Evolutionary conservation across 2,888 invertebrate species (phyloP).

Genomic region (Cordilura impudica): DNA sequence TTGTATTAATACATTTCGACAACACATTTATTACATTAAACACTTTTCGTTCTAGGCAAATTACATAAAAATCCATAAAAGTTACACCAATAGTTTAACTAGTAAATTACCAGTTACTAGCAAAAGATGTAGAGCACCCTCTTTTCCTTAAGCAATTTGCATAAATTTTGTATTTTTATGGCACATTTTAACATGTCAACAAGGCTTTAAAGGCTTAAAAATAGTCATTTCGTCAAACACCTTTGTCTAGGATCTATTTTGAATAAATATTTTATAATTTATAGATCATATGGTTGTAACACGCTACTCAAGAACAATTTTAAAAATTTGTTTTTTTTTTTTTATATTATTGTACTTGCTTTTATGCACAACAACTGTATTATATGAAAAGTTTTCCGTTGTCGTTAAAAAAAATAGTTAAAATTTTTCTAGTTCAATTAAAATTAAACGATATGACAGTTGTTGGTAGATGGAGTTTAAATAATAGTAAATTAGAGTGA

Average conservation of each 20-base stretch:
- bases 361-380: neutral
- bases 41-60: conserved; percentile 33
- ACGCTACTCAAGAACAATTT: too few relatives aligned
- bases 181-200: conserved; percentile 42
- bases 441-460: conserved; percentile 31
- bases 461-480: conserved; percentile 43
- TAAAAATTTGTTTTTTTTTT: neutral
- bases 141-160: conserved; percentile 25
- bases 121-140: neutral
- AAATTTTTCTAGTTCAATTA: neutral
- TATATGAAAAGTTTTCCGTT: neutral
- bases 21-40: conserved; percentile 16
- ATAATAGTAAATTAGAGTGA: conserved; percentile 4
- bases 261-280: conserved; percentile 32
- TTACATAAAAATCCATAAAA: conserved; percentile 39
- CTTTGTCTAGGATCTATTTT: conserved; percentile 61
- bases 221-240: conserved; percentile 53
- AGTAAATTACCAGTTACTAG: neutral
- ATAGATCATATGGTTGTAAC: neutral
- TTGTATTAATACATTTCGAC: conserved; percentile 55
- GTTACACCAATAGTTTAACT: conserved; percentile 47
- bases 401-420: neutral
- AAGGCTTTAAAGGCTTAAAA: conserved; percentile 39
- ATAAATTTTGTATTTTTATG: conserved; percentile 38
- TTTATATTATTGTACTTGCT: neutral